Percentiles rank a stretch among this genome's conserved stretches.
Evolutionary conservation across 1,140 invertebrate species (phyloP).

Genomic region (Diprion similis): DNA sequence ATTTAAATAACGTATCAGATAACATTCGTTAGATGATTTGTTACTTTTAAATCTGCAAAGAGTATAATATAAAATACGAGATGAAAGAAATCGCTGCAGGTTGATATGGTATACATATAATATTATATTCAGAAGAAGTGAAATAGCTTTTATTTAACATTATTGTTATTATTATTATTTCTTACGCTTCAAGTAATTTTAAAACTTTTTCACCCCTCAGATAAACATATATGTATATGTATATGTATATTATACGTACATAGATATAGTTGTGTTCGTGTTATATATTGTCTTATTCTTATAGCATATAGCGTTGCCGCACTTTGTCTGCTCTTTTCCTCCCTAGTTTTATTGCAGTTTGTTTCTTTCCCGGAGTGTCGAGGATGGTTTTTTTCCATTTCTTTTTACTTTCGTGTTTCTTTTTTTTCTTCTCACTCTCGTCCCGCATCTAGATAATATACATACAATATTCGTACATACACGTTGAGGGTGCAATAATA

Average conservation of each 20-base stretch:
- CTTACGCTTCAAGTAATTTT: neutral
- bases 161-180: neutral
- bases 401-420: no score
- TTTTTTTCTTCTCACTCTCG: no score
- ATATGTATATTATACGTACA: no score
- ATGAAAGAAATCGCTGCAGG: no score
- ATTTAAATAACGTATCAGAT: neutral
- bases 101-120: no score
- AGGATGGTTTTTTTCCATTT: no score
- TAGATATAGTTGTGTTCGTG: neutral
- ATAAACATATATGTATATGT: no score
- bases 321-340: neutral
- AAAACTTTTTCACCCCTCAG: neutral
- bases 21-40: neutral
- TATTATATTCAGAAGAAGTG: no score
- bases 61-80: no score
- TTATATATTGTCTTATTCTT: neutral
- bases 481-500: neutral
- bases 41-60: neutral
- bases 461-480: neutral
- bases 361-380: neutral
- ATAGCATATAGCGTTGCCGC: neutral
- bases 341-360: constrained; percentile 2
- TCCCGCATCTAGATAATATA: no score
- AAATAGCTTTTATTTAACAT: no score